Evolutionary conservation across 2,888 invertebrate species (phyloP), one percentile per base, ranked within the genome.

Genomic region (Dorcus hopei): DNA sequence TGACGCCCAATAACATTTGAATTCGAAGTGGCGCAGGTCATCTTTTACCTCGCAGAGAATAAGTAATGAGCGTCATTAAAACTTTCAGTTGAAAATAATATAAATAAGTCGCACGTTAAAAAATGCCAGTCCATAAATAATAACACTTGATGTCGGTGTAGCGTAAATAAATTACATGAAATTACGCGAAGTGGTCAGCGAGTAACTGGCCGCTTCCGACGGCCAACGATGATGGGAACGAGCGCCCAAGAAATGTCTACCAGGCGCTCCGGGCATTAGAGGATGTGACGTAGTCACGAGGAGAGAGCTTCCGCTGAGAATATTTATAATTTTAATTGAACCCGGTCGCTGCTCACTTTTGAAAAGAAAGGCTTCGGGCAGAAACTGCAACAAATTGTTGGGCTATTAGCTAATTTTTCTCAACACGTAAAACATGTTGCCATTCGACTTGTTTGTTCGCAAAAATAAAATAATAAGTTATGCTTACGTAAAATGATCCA

Each of bases 121-220:
- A 45, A 45, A 11, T 14, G 16, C n/a, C 6, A 19, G 14, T 45
- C 45, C 45, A 45, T 45, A 45, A 45, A 45, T 45, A 45, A 45
- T 19, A 19, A 45, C 45, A 23, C 45, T 45, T 11, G 45, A 45
- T 45, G 45, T 45, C 23, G 45, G 45, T 23, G 23, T 45, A 56
- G 51, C 41, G 58, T 60, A 53, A 60, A 53, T 52, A 58, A 62
- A 60, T 62, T 58, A 60, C 56, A 60, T 55, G 53, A 58, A 58
- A 58, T 58, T 58, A 58, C 49, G 38, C 52, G 49, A 42, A 49
- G 38, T 38, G 45, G 50, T 50, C 56, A 42, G 38, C 47, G 47
- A 42, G 14, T 57, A 61, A 58, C 57, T 52, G 57, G 57, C 57
- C 52, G 59, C 59, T 59, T 62, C 62, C 62, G 59, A 57, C 55